phyloP scores from a whole-genome alignment of 2,888 invertebrate genomes.

The Nycteola revayana region DNA sequence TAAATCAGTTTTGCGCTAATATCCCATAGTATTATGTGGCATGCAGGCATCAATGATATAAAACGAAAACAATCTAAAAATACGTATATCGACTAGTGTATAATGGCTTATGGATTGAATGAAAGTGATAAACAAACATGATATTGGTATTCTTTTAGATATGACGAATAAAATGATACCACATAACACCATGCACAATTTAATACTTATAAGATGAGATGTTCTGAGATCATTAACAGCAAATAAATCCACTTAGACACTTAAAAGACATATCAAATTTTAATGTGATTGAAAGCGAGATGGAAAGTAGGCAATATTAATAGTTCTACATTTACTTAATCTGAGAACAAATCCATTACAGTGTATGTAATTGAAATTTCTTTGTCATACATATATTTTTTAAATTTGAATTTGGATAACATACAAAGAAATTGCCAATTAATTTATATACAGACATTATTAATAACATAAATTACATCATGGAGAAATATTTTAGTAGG shows the following conservation, averaged over 20 bases:
- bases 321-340: conserved; percentile 13
- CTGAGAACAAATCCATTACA: conserved; percentile 38
- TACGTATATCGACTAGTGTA: conserved; percentile 31
- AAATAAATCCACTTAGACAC: neutral
- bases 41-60: conserved; percentile 53
- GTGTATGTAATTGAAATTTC: conserved; percentile 24
- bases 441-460: conserved; percentile 33
- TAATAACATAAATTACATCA: conserved; percentile 49
- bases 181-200: conserved; percentile 78
- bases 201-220: conserved; percentile 24
- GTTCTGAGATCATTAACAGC: conserved; percentile 35
- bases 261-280: too few relatives aligned
- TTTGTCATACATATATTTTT: conserved; percentile 21
- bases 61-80: conserved; percentile 30
- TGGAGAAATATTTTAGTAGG: conserved; percentile 68
- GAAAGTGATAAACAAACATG: conserved; percentile 30
- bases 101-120: conserved; percentile 25
- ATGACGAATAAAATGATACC: conserved; percentile 51
- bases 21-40: conserved; percentile 79
- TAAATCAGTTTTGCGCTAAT: conserved; percentile 62
- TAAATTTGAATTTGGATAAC: conserved; percentile 18
- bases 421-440: conserved; percentile 44
- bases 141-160: conserved; percentile 31
- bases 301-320: neutral
- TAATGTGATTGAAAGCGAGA: too few relatives aligned